phyloP scores from a whole-genome alignment of 2,888 invertebrate species.

The Melieria omissa region DNA sequence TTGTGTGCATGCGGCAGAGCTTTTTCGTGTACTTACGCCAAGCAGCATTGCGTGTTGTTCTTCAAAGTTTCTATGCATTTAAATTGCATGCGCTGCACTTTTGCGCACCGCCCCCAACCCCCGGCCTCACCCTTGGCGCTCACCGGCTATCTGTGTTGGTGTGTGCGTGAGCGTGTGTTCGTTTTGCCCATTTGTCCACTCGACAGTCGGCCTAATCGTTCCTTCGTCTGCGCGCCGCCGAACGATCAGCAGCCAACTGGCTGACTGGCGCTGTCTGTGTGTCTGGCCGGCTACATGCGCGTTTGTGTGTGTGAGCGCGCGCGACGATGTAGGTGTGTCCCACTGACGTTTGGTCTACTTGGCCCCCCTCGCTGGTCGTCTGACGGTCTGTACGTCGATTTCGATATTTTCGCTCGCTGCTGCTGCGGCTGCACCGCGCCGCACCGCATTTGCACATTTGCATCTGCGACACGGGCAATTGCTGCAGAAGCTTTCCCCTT shows the following conservation, averaged over 20 bases:
- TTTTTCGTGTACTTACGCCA: conserved; percentile 21
- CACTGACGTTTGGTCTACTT: conserved; percentile 20
- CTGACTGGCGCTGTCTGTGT: background rate
- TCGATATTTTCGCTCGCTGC: too few species aligned
- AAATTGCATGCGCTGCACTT: conserved; percentile 11
- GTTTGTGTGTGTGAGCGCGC: conserved; percentile 20
- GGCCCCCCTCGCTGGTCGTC: background rate
- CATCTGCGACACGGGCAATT: conserved; percentile 48
- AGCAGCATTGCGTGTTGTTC: conserved; percentile 27
- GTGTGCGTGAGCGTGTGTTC: conserved; percentile 13
- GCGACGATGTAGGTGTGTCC: conserved; percentile 24
- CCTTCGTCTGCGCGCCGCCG: background rate
- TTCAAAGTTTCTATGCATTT: conserved; percentile 28
- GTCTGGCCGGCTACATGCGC: background rate
- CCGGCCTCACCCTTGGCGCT: conserved; percentile 15
- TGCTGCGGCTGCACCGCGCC: too few species aligned
- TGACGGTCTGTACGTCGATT: conserved; percentile 12
- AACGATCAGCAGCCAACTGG: background rate
- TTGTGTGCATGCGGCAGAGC: conserved; percentile 24
- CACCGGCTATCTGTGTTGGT: conserved; percentile 23
- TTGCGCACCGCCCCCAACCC: background rate
- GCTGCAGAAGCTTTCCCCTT: conserved; percentile 40
- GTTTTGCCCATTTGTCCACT: background rate
- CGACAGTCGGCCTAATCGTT: background rate
- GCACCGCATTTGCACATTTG: conserved; percentile 46